These are phyloP conservation scores for Cerastis rubricosa DNA, from an alignment of 2,888 invertebrate species.

Conservation along the genomic window DNA sequence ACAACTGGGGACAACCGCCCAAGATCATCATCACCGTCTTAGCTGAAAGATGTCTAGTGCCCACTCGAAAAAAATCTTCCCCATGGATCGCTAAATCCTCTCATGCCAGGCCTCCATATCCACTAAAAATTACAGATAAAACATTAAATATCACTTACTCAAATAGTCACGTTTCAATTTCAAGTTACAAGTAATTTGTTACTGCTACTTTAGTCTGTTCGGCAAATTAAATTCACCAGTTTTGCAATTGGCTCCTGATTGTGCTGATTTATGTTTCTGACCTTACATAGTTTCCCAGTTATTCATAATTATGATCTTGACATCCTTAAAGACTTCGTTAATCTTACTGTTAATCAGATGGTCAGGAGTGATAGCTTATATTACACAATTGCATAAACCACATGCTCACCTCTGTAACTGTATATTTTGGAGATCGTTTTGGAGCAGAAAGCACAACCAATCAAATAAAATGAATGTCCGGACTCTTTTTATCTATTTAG, in stretches of 20 bases:
- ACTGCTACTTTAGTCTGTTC: not conserved
- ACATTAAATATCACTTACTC: too few relatives aligned
- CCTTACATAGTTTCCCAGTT: conserved; percentile 17
- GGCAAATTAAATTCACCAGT: conserved; percentile 11
- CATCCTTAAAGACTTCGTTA: conserved; percentile 13
- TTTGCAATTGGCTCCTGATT: not conserved
- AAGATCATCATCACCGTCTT: too few relatives aligned
- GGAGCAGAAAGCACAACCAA: not conserved
- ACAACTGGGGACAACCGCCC: too few relatives aligned
- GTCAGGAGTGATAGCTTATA: conserved; percentile 9
- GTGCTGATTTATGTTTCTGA: conserved; percentile 20
- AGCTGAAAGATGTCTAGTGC: too few relatives aligned
- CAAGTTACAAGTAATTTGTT: too few relatives aligned
- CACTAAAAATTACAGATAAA: too few relatives aligned
- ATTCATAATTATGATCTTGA: conserved; percentile 35
- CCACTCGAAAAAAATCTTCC: too few relatives aligned
- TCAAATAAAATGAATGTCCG: not conserved
- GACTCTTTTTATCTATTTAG: not conserved
- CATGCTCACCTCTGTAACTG: too few relatives aligned
- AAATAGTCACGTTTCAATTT: too few relatives aligned
- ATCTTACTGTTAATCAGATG: conserved; percentile 12
- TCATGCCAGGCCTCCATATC: too few relatives aligned
- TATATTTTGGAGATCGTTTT: not conserved
- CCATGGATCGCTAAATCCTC: too few relatives aligned
- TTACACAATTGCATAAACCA: not conserved